Conservation (phyloP, 2,797 vertebrate species). For the Periophthalmus magnuspinnatus region DNA sequence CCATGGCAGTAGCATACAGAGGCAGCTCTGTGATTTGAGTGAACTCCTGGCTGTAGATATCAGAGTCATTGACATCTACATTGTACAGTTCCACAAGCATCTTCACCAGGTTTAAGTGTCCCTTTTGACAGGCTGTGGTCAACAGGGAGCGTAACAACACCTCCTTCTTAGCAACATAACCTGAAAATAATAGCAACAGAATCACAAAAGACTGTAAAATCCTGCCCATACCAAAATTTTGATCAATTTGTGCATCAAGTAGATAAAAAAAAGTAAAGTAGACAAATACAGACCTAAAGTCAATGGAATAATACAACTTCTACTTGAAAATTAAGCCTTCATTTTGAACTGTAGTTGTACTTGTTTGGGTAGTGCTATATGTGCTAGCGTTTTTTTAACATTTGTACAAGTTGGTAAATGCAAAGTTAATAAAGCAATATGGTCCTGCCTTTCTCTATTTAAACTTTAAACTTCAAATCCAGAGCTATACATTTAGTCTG, state of each 20-base stretch:
- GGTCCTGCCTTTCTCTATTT: too few relatives aligned
- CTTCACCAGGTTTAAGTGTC: conserved; percentile 85
- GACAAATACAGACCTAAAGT: too few relatives aligned
- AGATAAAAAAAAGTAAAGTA: too few relatives aligned
- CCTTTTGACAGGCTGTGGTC: conserved; percentile 86
- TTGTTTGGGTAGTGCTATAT: too few relatives aligned
- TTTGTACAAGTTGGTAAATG: too few relatives aligned
- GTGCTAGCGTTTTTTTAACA: too few relatives aligned
- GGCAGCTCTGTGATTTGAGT: conserved; percentile 87
- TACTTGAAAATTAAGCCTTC: too few relatives aligned
- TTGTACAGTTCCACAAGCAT: conserved; percentile 84
- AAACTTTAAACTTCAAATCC: too few relatives aligned
- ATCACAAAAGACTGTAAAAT: neutral
- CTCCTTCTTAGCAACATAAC: conserved; percentile 71
- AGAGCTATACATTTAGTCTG: too few relatives aligned
- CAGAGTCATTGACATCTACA: conserved; percentile 84
- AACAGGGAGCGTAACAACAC: conserved; percentile 92
- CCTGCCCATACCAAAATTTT: neutral
- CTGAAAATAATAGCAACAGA: conserved; percentile 55
- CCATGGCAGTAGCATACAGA: conserved; percentile 86
- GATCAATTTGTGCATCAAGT: neutral
- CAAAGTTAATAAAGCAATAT: too few relatives aligned
- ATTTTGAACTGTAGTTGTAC: too few relatives aligned
- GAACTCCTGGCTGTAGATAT: conserved; percentile 84
- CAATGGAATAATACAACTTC: too few relatives aligned